These are phyloP conservation scores for Drosophila prostipennis DNA, from an alignment of 2,888 invertebrate genomes.

Conservation along the genomic window DNA sequence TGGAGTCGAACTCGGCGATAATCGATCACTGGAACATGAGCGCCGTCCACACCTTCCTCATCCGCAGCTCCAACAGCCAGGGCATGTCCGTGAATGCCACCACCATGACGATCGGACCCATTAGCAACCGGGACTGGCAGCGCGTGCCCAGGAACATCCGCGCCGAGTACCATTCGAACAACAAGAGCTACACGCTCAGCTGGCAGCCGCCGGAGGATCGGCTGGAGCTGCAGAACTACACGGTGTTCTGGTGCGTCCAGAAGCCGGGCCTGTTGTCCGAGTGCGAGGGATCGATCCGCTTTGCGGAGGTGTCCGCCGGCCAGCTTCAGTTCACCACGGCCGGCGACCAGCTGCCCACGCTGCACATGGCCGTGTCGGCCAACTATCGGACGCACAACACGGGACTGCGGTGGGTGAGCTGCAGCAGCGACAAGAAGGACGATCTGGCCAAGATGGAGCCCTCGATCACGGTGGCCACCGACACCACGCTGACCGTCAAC, in stretches of 20 bases:
- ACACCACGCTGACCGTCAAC: conserved; percentile 86
- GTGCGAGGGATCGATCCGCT: conserved; percentile 87
- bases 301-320: conserved; percentile 85
- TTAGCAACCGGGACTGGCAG: conserved; percentile 51
- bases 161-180: conserved; percentile 87
- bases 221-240: conserved; percentile 87
- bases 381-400: conserved; percentile 89
- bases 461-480: conserved; percentile 58
- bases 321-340: conserved; percentile 82
- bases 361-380: conserved; percentile 91
- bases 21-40: conserved; percentile 63
- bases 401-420: conserved; percentile 94
- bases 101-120: conserved; percentile 68
- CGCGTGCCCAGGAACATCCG: conserved; percentile 72
- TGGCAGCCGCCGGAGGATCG: conserved; percentile 87
- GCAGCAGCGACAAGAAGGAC: conserved; percentile 83
- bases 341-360: conserved; percentile 85
- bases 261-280: conserved; percentile 86
- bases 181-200: conserved; percentile 89
- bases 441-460: conserved; percentile 82
- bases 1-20: conserved; percentile 73
- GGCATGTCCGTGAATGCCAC: conserved; percentile 71
- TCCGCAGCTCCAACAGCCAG: conserved; percentile 77
- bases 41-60: conserved; percentile 69
- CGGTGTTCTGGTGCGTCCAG: conserved; percentile 91